phyloP scores from a whole-genome alignment of 2,797 vertebrate species.

The Pagetopsis macropterus region DNA sequence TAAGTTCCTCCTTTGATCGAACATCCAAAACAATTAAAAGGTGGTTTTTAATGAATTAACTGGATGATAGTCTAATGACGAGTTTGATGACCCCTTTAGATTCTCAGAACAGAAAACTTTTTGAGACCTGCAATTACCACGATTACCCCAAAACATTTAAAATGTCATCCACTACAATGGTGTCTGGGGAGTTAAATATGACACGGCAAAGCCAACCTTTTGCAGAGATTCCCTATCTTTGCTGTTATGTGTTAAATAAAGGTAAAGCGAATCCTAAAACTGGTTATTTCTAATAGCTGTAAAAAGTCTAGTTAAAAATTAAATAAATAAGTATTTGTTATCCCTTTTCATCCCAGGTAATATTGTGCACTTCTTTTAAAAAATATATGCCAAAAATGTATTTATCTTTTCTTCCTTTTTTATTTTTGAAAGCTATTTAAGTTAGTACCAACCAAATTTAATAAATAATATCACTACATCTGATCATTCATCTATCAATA shows the following conservation, averaged over 20 bases:
- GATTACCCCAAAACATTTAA: neutral
- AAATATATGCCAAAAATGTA: too few relatives aligned
- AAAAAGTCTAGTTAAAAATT: neutral
- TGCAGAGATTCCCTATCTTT: neutral
- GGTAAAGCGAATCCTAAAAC: neutral
- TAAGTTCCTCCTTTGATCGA: neutral
- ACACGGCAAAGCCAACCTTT: neutral
- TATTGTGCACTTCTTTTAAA: too few relatives aligned
- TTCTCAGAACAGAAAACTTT: neutral
- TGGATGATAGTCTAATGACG: neutral
- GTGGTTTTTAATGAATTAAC: constrained; percentile 9
- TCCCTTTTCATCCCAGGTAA: too few relatives aligned
- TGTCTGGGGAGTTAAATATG: neutral
- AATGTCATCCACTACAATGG: neutral
- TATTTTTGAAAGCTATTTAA: too few relatives aligned
- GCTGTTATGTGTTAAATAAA: neutral
- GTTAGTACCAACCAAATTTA: too few relatives aligned
- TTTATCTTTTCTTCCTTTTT: too few relatives aligned
- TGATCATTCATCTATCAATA: too few relatives aligned
- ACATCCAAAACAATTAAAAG: neutral
- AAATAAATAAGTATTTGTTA: too few relatives aligned
- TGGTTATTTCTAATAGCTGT: neutral
- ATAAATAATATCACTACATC: too few relatives aligned
- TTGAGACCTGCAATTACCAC: neutral
- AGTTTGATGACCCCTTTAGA: neutral